Percentiles rank a stretch among this genome's conserved stretches.
Conservation (phyloP, 2,113 vertebrate species). For the Dasyprocta punctata region DNA sequence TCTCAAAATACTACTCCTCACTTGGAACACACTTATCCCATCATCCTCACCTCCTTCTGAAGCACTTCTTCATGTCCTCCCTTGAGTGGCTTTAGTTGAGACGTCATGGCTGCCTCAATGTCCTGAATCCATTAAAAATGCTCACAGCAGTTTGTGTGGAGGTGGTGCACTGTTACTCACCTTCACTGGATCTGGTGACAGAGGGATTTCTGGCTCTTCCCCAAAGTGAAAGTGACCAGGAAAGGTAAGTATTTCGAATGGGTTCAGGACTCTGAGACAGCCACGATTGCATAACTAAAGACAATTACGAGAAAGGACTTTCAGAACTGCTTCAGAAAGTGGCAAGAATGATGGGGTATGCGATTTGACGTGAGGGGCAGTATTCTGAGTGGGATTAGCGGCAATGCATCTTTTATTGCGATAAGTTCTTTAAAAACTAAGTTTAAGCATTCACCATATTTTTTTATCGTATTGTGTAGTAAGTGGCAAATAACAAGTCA, state of each 20-base stretch:
- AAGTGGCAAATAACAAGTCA: neutral
- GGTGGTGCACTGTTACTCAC: neutral
- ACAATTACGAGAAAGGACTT: neutral
- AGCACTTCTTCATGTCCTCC: neutral
- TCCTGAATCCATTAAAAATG: neutral
- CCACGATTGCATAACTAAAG: neutral
- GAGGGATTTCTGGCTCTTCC: neutral
- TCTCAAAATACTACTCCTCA: neutral
- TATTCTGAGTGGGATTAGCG: neutral
- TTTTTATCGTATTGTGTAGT: neutral
- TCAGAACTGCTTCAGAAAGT: neutral
- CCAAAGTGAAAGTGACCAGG: neutral
- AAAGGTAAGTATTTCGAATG: neutral
- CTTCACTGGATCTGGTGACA: neutral
- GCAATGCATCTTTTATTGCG: neutral
- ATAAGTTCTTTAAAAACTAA: neutral
- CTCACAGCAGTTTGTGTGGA: neutral
- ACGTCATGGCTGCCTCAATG: neutral
- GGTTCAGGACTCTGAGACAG: neutral
- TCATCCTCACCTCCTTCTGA: neutral
- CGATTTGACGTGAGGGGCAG: neutral
- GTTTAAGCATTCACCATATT: neutral
- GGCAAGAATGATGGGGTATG: neutral
- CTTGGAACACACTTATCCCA: neutral
- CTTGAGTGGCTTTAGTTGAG: neutral